Evolutionary conservation across 2,797 vertebrate genomes (phyloP).

Genomic region (Manis crassicaudata): DNA sequence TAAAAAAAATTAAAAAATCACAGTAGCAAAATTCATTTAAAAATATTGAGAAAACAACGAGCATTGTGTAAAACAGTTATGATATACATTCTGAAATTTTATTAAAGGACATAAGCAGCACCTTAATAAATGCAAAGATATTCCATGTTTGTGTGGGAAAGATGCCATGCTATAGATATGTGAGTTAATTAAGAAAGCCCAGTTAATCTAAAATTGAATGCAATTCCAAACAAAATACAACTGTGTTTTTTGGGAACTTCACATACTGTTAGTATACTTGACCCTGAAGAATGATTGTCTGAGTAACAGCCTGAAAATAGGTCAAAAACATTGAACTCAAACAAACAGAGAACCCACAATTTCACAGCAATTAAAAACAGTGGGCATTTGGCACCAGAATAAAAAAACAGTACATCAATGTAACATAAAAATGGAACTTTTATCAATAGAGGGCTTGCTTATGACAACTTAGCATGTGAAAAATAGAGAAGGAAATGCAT

Average conservation of each 20-base stretch:
- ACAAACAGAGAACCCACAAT: neutral
- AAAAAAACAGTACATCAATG: neutral
- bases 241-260: neutral
- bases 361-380: slow-evolving; percentile 31
- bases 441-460: neutral
- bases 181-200: slow-evolving; percentile 39
- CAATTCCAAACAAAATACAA: slow-evolving; percentile 32
- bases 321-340: slow-evolving; percentile 59
- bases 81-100: slow-evolving; percentile 60
- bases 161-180: neutral
- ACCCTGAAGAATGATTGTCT: neutral
- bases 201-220: slow-evolving; percentile 54
- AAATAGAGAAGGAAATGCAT: slow-evolving; percentile 36
- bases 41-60: slow-evolving; percentile 53
- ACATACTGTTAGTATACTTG: neutral
- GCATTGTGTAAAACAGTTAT: slow-evolving; percentile 59
- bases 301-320: neutral
- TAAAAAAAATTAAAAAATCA: neutral
- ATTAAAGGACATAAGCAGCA: slow-evolving; percentile 63
- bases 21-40: slow-evolving; percentile 49
- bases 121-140: slow-evolving; percentile 66
- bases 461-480: neutral
- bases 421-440: neutral
- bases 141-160: slow-evolving; percentile 46
- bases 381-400: neutral